A percentile compares a stretch with the other conserved stretches of the same genome.
Conservation (phyloP, 2,797 vertebrate species). For the Mus minutoides region DNA sequence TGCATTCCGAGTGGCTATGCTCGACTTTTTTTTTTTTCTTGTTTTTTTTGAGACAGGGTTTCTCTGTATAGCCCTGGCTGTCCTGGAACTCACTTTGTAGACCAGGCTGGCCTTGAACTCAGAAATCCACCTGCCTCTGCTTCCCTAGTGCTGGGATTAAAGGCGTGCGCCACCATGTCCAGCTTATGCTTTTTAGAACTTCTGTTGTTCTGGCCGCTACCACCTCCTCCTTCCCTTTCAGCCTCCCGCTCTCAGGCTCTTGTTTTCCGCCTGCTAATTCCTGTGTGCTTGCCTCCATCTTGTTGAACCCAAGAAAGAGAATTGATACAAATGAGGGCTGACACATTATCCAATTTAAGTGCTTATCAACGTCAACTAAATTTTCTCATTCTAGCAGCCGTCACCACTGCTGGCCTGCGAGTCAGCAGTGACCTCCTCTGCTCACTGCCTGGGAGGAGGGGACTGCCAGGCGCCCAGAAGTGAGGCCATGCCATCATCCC, state of each 20-base stretch:
- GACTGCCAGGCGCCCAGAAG: rapidly evolving
- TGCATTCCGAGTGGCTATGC: background rate
- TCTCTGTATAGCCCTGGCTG: too few species aligned
- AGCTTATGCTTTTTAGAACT: too few species aligned
- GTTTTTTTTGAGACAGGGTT: too few species aligned
- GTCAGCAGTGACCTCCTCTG: background rate
- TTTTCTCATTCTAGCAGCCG: background rate
- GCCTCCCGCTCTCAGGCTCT: background rate
- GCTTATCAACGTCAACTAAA: slow-evolving; percentile 4
- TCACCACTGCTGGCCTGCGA: background rate
- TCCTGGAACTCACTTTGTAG: too few species aligned
- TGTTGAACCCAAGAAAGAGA: background rate
- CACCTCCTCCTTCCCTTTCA: background rate
- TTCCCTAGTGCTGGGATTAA: too few species aligned
- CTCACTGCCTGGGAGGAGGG: background rate
- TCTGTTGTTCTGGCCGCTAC: background rate
- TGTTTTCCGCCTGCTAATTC: slow-evolving; percentile 1
- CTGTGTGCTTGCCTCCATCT: background rate
- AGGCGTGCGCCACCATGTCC: too few species aligned
- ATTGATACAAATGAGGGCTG: slow-evolving; percentile 43
- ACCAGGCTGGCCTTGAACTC: too few species aligned
- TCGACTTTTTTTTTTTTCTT: too few species aligned
- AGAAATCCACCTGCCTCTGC: too few species aligned
- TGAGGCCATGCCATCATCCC: background rate
- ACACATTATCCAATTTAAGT: slow-evolving; percentile 47